Percentiles rank a stretch among this genome's conserved stretches.
phyloP scores from a whole-genome alignment of 2,113 vertebrate genomes.

The Parus major region DNA sequence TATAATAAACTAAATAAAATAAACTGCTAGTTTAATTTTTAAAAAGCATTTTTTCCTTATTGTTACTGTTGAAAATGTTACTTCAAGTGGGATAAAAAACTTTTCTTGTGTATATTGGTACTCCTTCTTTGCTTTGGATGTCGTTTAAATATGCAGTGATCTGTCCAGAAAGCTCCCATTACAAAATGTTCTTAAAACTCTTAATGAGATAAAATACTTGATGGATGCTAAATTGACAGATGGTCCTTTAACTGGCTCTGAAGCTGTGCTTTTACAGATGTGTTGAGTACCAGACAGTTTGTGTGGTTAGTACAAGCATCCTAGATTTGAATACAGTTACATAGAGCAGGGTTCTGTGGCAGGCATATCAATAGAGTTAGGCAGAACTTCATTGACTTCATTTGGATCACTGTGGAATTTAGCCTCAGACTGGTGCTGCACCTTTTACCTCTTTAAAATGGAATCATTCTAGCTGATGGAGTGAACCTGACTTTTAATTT shows the following conservation, averaged over 20 bases:
- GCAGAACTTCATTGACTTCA: slow-evolving; percentile 46
- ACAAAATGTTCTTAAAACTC: background rate
- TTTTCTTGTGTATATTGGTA: background rate
- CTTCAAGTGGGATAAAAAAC: background rate
- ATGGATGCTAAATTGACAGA: background rate
- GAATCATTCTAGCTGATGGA: background rate
- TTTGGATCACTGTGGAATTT: slow-evolving; percentile 18
- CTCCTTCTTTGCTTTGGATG: background rate
- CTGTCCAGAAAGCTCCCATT: background rate
- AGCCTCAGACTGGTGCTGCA: background rate
- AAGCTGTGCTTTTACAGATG: background rate
- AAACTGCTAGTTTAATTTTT: background rate
- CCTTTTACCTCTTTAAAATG: background rate
- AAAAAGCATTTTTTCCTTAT: background rate
- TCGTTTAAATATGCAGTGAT: background rate
- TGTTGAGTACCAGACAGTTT: background rate
- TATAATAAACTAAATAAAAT: too few species aligned
- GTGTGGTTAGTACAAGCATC: background rate
- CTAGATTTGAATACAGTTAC: background rate
- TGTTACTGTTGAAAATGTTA: background rate
- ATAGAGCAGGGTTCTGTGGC: background rate
- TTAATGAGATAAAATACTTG: background rate
- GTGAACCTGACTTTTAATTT: background rate
- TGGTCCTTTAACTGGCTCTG: background rate
- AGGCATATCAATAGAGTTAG: background rate